Percentiles rank a stretch among this genome's conserved stretches.
Evolutionary conservation across 2,888 invertebrate species (phyloP).

Genomic region (Caenorhabditis afra): DNA sequence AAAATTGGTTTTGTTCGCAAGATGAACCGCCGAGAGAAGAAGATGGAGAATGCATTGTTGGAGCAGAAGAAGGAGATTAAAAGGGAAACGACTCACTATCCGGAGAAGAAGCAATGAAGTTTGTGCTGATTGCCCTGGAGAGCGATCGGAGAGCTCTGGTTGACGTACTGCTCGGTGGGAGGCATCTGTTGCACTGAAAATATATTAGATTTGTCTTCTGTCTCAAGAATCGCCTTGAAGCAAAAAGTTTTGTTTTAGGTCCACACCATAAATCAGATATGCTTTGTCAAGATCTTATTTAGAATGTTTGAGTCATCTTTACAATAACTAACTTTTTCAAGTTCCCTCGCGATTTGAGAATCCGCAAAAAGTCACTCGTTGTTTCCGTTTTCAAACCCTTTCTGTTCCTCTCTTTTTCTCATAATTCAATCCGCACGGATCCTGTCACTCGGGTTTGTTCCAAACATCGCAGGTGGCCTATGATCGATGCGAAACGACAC

Average conservation of each 20-base stretch:
- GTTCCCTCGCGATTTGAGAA: too few species aligned
- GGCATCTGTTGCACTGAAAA: conserved; percentile 67
- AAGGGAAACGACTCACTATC: conserved; percentile 81
- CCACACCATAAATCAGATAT: too few species aligned
- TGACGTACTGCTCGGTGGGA: conserved; percentile 77
- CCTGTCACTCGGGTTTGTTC: conserved; percentile 11
- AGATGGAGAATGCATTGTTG: not conserved
- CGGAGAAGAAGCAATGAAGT: conserved; percentile 83
- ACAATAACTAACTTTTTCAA: too few species aligned
- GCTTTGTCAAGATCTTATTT: too few species aligned
- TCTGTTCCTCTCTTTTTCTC: not conserved
- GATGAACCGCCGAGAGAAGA: not conserved
- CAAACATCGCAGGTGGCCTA: conserved; percentile 29
- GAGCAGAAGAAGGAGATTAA: not conserved
- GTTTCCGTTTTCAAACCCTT: not conserved
- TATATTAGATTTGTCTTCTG: not conserved
- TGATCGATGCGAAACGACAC: conserved; percentile 30
- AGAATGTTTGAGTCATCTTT: too few species aligned
- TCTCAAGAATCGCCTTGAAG: too few species aligned
- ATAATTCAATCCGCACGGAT: conserved; percentile 21
- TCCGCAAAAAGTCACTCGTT: not conserved
- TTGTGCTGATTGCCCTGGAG: conserved; percentile 78
- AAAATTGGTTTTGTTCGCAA: conserved; percentile 48
- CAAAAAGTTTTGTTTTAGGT: too few species aligned
- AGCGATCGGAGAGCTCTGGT: conserved; percentile 79